phyloP scores from a whole-genome alignment of 1,140 invertebrate species.

The Drosophila lini region DNA sequence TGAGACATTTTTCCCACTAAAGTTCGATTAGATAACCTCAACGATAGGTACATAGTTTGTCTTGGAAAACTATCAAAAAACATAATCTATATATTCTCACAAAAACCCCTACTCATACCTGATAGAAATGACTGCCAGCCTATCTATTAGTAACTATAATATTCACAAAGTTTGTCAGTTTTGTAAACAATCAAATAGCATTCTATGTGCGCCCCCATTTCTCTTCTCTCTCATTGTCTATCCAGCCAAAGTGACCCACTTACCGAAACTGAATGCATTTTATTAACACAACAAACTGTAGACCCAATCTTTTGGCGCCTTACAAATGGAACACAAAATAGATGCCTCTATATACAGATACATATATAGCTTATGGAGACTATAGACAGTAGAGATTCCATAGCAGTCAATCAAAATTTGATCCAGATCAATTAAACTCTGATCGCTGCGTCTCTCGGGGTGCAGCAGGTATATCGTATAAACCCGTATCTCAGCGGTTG shows the following conservation, averaged over 20 bases:
- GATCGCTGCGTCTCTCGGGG: constrained; percentile 14
- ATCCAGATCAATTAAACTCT: constrained; percentile 57
- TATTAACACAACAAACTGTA: constrained; percentile 30
- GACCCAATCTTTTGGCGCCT: constrained; percentile 70
- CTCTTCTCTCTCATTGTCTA: background rate
- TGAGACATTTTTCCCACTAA: background rate
- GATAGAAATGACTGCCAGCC: background rate
- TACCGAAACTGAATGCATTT: constrained; percentile 42
- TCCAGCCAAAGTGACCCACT: constrained; percentile 42
- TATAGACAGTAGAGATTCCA: background rate
- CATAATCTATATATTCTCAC: background rate
- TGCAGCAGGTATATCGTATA: constrained; percentile 24
- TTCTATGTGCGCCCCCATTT: constrained; percentile 1
- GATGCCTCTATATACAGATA: constrained; percentile 22
- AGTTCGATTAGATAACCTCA: background rate
- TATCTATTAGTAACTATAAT: background rate
- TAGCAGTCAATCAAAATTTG: constrained; percentile 61
- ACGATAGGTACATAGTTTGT: too few relatives aligned
- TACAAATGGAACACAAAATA: constrained; percentile 57
- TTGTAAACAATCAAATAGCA: constrained; percentile 2
- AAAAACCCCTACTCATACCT: background rate
- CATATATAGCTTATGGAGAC: background rate
- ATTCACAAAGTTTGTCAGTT: background rate
- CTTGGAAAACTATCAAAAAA: background rate
- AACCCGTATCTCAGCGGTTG: constrained; percentile 21